Conservation (phyloP, 1,140 invertebrate genomes). For the Caenorhabditis remanei region DNA sequence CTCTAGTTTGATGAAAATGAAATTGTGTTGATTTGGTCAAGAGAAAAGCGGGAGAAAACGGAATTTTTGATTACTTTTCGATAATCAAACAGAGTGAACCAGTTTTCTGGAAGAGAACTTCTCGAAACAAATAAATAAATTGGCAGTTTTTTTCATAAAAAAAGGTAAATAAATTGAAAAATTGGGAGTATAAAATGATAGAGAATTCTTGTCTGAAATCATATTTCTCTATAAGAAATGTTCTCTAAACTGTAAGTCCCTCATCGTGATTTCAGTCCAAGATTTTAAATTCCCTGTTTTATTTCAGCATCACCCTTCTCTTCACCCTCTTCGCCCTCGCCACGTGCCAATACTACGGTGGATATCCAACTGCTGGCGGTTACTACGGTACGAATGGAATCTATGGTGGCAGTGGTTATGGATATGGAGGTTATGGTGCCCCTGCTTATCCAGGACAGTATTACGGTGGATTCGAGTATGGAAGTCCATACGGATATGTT, state of each 20-base stretch:
- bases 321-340: background rate
- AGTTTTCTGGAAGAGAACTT: background rate
- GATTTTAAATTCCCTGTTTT: background rate
- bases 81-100: background rate
- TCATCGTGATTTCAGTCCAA: background rate
- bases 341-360: slow-evolving; percentile 1
- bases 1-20: background rate
- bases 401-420: background rate
- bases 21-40: too few species aligned
- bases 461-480: slow-evolving; percentile 9
- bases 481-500: slow-evolving; percentile 3
- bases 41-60: background rate
- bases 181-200: background rate
- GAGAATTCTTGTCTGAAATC: background rate
- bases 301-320: background rate
- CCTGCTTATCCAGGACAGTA: background rate
- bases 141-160: background rate
- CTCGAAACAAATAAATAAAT: background rate
- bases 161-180: background rate
- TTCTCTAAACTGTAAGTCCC: background rate
- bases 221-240: background rate
- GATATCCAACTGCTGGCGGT: background rate
- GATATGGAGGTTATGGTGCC: background rate
- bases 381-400: background rate
- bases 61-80: slow-evolving; percentile 5